Conservation (phyloP, 2,797 vertebrate genomes). For the Prionace glauca region DNA sequence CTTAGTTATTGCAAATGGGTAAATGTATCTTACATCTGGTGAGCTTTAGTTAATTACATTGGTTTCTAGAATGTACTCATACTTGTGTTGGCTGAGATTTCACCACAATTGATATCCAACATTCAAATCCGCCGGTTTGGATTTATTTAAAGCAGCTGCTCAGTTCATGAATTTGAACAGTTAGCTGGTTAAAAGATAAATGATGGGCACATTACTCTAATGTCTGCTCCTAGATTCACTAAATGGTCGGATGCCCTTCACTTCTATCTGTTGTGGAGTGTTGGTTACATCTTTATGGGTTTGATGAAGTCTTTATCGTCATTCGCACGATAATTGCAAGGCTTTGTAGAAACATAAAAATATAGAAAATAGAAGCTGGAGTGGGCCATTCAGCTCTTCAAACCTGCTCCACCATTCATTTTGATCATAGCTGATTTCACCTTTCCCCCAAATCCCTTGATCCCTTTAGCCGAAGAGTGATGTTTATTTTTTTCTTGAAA, state of each 20-base stretch:
- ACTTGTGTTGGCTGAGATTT: neutral
- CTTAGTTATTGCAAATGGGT: neutral
- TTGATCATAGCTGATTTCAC: too few species aligned
- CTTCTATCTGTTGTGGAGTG: neutral
- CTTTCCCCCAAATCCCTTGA: too few species aligned
- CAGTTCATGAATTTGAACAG: neutral
- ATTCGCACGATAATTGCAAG: too few species aligned
- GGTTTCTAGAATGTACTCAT: neutral
- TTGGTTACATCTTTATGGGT: too few species aligned
- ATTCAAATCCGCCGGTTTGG: neutral
- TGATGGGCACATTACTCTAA: neutral
- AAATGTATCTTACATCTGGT: neutral
- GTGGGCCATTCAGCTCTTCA: too few species aligned
- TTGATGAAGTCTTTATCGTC: too few species aligned
- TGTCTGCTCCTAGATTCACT: neutral
- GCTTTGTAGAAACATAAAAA: too few species aligned
- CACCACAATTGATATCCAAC: neutral
- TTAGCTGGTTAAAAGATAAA: neutral
- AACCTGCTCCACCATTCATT: too few species aligned
- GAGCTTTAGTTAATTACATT: neutral
- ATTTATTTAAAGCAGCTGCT: neutral
- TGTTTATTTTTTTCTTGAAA: too few species aligned
- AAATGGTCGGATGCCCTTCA: neutral
- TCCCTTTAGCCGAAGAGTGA: too few species aligned
- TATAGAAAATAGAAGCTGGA: too few species aligned